Conservation (phyloP, 2,797 vertebrate genomes). For the Triplophysa yarkandensis region DNA sequence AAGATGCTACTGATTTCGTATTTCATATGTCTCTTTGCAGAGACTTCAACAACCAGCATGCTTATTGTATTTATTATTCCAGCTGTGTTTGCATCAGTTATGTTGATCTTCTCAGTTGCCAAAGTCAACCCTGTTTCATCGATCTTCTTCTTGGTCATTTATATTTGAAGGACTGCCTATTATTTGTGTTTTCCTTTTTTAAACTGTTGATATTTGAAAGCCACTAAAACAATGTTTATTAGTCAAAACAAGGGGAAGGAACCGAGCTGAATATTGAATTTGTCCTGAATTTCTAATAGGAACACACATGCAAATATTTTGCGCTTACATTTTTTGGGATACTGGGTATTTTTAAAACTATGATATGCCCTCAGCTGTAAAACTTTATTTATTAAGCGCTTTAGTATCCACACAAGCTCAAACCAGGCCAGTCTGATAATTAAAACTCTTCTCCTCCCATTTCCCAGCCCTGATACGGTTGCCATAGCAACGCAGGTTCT, state of each 20-base stretch:
- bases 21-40: constrained; percentile 13
- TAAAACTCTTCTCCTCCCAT: constrained; percentile 15
- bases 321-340: neutral
- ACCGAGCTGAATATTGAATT: too few species aligned
- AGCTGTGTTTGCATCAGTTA: constrained; percentile 39
- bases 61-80: constrained; percentile 37
- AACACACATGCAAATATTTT: too few species aligned
- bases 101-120: constrained; percentile 1
- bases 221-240: neutral
- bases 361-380: neutral
- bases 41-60: constrained; percentile 5
- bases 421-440: constrained; percentile 11
- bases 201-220: neutral
- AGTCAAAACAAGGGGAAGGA: too few species aligned
- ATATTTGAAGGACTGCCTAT: neutral
- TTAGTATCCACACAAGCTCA: neutral
- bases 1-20: neutral
- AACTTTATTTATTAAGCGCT: neutral
- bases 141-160: neutral
- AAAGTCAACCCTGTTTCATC: constrained; percentile 5
- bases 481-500: constrained; percentile 41
- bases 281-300: too few species aligned
- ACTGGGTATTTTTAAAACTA: neutral
- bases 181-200: neutral
- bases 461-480: constrained; percentile 49